Base-by-base conservation (phyloP, 2,113 vertebrate species). In the Micromys minutus region DNA sequence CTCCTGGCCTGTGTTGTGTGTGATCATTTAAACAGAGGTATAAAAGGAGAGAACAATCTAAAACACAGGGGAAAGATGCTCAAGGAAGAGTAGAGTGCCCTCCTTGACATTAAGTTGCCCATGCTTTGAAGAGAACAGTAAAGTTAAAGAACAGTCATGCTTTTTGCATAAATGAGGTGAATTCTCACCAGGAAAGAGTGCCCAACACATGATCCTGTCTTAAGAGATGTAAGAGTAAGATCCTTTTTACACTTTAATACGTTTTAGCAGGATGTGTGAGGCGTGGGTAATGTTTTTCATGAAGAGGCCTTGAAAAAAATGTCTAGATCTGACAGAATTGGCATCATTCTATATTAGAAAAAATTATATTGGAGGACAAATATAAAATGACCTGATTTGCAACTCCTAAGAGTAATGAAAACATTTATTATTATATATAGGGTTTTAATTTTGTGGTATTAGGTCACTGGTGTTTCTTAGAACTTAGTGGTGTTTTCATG, bases 401-500 rank as follows among this genome's bases (percentile, higher is more conserved):
- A 29, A 88, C 91, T 75, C 63, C 10, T 52, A 67, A 77, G 31
- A 95, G 65, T 94, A 77, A 72, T 85, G 36, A 93, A 69, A 92
- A 77, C 7, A 9, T 86, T 67, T 36, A 36, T 36, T 67, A 67
- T 34, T 67, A 67, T 67, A n/a, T 69, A 75, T 34, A 59, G 74
- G 57, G 76, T 85, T 94, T 94, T 88, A 55, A 34, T 74, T 88
- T 92, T 95, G 67, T 24, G 72, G 31, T 86, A 93, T 67, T 86
- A 81, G 77, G 55, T 89, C 71, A 34, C 55, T 39, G 52, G 59
- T 36, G 86, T 95, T 84, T n/a, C 22, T 90, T 86, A 93, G 79
- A 85, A 84, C 71, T 86, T 89, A 67, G 55, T 90, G 86, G 19
- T 93, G 31, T 79, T 94, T 93, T 89, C 36, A 72, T 59, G 8